phyloP scores from a whole-genome alignment of 2,888 invertebrate species.

The Anodontia alba region DNA sequence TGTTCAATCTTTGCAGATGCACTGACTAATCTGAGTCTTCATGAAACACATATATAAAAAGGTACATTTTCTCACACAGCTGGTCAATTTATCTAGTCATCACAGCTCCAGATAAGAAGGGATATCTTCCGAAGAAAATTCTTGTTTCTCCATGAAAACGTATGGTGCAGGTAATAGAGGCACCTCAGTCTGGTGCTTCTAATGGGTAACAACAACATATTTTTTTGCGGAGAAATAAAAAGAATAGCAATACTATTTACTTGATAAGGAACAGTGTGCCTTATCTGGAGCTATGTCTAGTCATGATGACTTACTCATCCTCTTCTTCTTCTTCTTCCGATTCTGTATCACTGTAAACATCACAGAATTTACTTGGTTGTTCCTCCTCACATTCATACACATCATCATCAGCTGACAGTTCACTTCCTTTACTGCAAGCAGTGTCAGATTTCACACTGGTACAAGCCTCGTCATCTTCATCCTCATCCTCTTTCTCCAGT shows the following conservation, averaged over 20 bases:
- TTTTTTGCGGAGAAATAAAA: too few relatives aligned
- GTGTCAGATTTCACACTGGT: conserved; percentile 44
- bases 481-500: conserved; percentile 51
- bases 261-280: too few relatives aligned
- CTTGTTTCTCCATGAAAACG: too few relatives aligned
- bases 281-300: too few relatives aligned
- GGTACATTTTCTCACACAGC: too few relatives aligned
- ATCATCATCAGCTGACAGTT: conserved; percentile 70
- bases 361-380: conserved; percentile 76
- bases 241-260: too few relatives aligned
- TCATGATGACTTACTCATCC: conserved; percentile 57
- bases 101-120: too few relatives aligned
- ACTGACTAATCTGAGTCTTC: not conserved
- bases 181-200: too few relatives aligned
- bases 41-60: not conserved
- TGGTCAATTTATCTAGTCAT: too few relatives aligned
- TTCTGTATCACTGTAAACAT: conserved; percentile 84
- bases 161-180: too few relatives aligned
- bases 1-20: not conserved
- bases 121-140: too few relatives aligned
- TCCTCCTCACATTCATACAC: conserved; percentile 76
- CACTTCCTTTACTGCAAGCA: conserved; percentile 48
- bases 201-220: too few relatives aligned
- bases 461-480: conserved; percentile 60
- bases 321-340: conserved; percentile 82